Evolutionary conservation across 2,888 invertebrate genomes (phyloP).

Genomic region (Brenthis daphne): DNA sequence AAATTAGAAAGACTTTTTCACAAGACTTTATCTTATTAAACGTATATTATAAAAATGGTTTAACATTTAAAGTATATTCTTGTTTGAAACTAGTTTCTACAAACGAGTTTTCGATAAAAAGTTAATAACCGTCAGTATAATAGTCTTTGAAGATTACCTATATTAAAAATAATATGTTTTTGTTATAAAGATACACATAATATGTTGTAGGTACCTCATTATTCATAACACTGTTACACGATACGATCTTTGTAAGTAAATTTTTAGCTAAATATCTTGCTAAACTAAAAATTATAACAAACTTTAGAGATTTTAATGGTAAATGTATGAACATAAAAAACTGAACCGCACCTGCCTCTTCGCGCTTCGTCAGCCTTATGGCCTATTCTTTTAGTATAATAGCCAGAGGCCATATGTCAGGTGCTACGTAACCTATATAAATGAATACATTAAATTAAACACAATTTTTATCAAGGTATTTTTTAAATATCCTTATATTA

Average conservation of each 20-base stretch:
- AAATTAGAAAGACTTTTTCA: too few relatives aligned
- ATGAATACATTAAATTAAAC: neutral
- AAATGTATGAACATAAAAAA: neutral
- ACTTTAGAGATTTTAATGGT: neutral
- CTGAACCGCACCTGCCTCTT: neutral
- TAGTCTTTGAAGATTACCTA: neutral
- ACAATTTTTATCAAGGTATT: neutral
- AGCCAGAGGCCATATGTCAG: neutral
- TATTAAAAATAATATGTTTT: neutral
- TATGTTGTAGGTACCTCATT: too few relatives aligned
- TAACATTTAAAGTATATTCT: too few relatives aligned
- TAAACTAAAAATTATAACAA: too few relatives aligned
- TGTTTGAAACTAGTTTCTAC: neutral
- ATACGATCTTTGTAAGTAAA: too few relatives aligned
- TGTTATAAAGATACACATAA: too few relatives aligned
- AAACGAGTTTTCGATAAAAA: slow-evolving; percentile 13
- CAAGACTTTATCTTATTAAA: too few relatives aligned
- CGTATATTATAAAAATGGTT: too few relatives aligned
- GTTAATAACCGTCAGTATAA: neutral
- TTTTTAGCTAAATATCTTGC: too few relatives aligned
- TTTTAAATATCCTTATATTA: neutral
- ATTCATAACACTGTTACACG: too few relatives aligned
- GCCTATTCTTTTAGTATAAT: neutral
- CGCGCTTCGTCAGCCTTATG: neutral
- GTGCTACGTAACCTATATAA: neutral